phyloP scores from a whole-genome alignment of 2,888 invertebrate species.

The Argyra leucocephala region DNA sequence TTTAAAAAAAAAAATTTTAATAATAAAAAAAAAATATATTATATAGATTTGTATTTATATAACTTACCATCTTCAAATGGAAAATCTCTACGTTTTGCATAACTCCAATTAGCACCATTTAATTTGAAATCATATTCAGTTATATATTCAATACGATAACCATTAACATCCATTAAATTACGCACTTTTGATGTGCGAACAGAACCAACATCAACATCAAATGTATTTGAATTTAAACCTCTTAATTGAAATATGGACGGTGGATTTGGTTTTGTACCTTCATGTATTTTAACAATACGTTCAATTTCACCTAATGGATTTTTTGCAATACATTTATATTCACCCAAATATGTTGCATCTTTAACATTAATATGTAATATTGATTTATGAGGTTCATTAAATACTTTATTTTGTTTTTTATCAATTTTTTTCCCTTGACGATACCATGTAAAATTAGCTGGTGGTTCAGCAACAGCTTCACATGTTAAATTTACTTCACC shows the following conservation, averaged over 20 bases:
- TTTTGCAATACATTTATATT: constrained; percentile 48
- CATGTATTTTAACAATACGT: constrained; percentile 44
- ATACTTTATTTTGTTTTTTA: constrained; percentile 34
- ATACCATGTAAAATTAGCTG: constrained; percentile 49
- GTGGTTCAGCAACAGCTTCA: constrained; percentile 48
- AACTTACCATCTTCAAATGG: constrained; percentile 40
- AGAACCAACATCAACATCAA: constrained; percentile 42
- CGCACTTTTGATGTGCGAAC: constrained; percentile 33
- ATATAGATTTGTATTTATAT: not conserved
- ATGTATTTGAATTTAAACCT: constrained; percentile 42
- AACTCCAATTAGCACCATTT: constrained; percentile 40
- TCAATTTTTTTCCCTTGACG: constrained; percentile 37
- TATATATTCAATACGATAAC: constrained; percentile 41
- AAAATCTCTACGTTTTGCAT: constrained; percentile 39
- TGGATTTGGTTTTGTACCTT: constrained; percentile 48
- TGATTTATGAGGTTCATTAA: constrained; percentile 36
- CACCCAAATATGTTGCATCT: constrained; percentile 42
- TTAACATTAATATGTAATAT: constrained; percentile 34
- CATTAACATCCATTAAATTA: constrained; percentile 39
- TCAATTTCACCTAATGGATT: constrained; percentile 47
- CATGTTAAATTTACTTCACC: constrained; percentile 52
- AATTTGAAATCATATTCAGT: constrained; percentile 38
- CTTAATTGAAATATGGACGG: constrained; percentile 41
- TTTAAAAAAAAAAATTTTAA: not conserved
- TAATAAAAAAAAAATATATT: not conserved